Base-by-base conservation (phyloP, 2,797 vertebrate species). In the Florisuga fusca region DNA sequence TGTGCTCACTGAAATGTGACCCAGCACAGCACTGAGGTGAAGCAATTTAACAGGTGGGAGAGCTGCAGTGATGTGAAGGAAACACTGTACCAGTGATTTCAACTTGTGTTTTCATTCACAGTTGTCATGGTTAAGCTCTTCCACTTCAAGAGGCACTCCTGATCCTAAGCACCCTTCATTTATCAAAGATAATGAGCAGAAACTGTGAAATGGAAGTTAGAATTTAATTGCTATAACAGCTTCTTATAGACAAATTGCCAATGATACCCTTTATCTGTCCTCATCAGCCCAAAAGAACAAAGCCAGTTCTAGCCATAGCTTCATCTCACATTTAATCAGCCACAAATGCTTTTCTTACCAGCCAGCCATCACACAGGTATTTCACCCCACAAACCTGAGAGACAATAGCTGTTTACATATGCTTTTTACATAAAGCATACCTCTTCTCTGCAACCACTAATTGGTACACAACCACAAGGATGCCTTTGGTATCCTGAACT, bases 141-240 rank as follows among this genome's bases (percentile, higher is more conserved):
- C 50, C n/a, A 46, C 41, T 75, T 87, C 62, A 81, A 57, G 51
- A 86, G 64, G 31, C 18, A 69, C 33, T 87, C 62, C 76, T 85
- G 75, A 64, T 85, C 38, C 54, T 48, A 80, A 81, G 69, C 26
- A 89, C 53, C 67, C 73, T 87, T 87, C 46, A 69, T 73, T 93
- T 88, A 76, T 75, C 82, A 91, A 59, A 89, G 59, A 72, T 77
- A 63, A 79, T 11, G 1, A 83, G 66, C 45, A 78, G 55, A 78
- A 93, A 81, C 34, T 36, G 22, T 38, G 72, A 87, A 90, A 93
- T 59, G 27, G 36, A 87, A 76, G 55, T 69, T 75, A 87, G 80
- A 83, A 93, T 16, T 19, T 87, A 81, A 89, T 78, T 84, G 31
- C 48, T 76, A 0, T 62, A 84, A 73, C 36, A 78, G 73, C 21